Conservation (phyloP, 2,797 vertebrate genomes). For the Syndactyla subalaris region DNA sequence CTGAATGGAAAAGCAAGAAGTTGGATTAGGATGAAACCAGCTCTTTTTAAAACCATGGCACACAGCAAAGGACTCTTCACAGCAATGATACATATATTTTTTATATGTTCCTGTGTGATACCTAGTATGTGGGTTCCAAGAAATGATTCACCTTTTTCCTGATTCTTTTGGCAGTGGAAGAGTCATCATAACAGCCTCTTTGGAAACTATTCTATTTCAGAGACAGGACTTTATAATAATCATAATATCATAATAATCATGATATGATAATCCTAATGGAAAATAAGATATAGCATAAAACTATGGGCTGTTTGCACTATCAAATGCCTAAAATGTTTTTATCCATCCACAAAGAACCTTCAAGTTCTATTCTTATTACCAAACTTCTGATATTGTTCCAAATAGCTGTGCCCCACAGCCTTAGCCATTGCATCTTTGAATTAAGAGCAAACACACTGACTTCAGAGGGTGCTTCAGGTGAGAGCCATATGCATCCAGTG, state of each 20-base stretch:
- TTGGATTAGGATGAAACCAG: neutral
- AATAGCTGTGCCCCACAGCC: neutral
- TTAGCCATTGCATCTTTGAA: neutral
- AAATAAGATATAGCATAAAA: neutral
- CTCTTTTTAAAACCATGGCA: neutral
- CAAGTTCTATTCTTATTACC: neutral
- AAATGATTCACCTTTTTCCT: neutral
- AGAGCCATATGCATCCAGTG: neutral
- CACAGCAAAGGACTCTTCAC: neutral
- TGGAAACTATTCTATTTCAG: neutral
- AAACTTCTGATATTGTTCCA: neutral
- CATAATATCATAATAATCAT: too few relatives aligned
- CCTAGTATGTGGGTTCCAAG: neutral
- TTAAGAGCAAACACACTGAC: neutral
- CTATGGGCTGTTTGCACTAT: neutral
- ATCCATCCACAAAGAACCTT: neutral
- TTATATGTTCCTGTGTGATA: neutral
- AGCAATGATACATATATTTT: neutral
- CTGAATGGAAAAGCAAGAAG: neutral
- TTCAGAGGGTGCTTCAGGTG: neutral
- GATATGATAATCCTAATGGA: neutral
- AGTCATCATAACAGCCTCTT: neutral
- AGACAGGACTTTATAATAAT: neutral
- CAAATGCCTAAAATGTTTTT: neutral
- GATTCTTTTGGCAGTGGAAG: neutral